These are phyloP conservation scores for Marmota flaviventris DNA, from an alignment of 2,113 vertebrate genomes.

Conservation along the genomic window DNA sequence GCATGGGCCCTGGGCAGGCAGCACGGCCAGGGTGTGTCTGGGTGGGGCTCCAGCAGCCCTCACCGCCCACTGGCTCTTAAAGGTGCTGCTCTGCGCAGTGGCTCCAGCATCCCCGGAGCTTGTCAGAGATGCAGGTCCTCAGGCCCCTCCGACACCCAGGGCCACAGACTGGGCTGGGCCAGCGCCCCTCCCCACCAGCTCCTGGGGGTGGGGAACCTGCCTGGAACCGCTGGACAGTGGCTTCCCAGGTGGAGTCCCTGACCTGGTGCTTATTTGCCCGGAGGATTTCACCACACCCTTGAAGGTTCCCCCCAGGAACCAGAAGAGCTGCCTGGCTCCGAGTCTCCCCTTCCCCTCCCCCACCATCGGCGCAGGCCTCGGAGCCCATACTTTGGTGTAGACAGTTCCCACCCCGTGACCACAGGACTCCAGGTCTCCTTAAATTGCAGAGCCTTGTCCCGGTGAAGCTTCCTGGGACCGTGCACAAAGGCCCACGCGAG, in stretches of 20 bases:
- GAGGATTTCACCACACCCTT: too few species aligned
- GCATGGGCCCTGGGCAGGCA: neutral
- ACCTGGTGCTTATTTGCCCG: too few species aligned
- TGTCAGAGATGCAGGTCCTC: neutral
- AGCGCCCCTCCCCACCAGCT: too few species aligned
- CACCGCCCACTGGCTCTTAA: neutral
- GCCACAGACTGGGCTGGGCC: neutral
- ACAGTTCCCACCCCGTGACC: neutral
- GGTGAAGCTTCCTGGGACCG: neutral
- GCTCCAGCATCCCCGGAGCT: neutral
- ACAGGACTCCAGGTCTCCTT: neutral
- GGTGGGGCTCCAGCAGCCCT: too few species aligned
- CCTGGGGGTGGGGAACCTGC: neutral
- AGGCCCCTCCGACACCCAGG: neutral
- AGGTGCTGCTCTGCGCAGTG: neutral
- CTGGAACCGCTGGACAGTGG: fast-evolving
- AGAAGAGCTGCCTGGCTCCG: too few species aligned
- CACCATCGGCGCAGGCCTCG: neutral
- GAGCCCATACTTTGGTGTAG: neutral
- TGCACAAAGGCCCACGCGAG: neutral
- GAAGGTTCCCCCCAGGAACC: too few species aligned
- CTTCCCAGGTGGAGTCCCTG: neutral
- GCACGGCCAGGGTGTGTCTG: neutral
- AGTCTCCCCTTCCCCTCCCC: neutral
- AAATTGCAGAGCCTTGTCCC: neutral